A percentile compares a stretch with the other conserved stretches of the same genome.
These are phyloP conservation scores for Poeciliopsis presidionis DNA, from an alignment of 2,797 vertebrate genomes.

Conservation along the genomic window DNA sequence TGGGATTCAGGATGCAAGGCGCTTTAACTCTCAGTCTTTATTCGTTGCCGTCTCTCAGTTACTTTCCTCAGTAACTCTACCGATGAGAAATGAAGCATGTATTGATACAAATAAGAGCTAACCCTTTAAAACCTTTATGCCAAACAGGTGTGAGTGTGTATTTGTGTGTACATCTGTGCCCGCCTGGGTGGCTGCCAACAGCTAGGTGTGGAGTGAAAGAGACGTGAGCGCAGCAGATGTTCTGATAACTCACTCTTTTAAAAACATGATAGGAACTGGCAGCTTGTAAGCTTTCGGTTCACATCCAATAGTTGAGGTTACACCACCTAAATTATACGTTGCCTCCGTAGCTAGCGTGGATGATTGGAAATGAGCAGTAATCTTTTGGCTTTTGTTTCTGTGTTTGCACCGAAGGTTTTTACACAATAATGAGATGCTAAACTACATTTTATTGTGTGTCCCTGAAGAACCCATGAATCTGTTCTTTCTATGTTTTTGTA, in stretches of 20 bases:
- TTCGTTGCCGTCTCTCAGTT: constrained; percentile 15
- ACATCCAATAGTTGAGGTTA: constrained; percentile 52
- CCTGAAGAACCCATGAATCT: constrained; percentile 36
- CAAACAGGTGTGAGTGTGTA: constrained; percentile 59
- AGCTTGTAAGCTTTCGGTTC: constrained; percentile 51
- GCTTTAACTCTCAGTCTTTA: constrained; percentile 6
- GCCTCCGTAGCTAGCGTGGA: constrained; percentile 52
- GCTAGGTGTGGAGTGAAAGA: constrained; percentile 56
- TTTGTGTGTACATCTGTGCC: constrained; percentile 27
- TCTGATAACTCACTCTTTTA: constrained; percentile 65
- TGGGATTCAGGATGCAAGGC: constrained; percentile 16
- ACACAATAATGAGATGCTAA: constrained; percentile 63
- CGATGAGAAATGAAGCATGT: constrained; percentile 45
- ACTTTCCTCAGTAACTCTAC: constrained; percentile 28
- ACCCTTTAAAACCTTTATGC: constrained; percentile 38
- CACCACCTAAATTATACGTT: constrained; percentile 63
- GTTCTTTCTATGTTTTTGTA: constrained; percentile 39
- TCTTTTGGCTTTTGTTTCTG: constrained; percentile 59
- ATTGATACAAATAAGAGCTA: constrained; percentile 59
- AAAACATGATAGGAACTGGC: constrained; percentile 58
- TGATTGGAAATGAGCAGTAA: constrained; percentile 64
- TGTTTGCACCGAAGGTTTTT: constrained; percentile 40
- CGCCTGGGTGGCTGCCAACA: constrained; percentile 49
- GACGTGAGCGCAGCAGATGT: constrained; percentile 71
- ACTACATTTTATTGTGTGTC: constrained; percentile 45